Conservation (phyloP, 2,797 vertebrate genomes). For the Oryzias sinensis region DNA sequence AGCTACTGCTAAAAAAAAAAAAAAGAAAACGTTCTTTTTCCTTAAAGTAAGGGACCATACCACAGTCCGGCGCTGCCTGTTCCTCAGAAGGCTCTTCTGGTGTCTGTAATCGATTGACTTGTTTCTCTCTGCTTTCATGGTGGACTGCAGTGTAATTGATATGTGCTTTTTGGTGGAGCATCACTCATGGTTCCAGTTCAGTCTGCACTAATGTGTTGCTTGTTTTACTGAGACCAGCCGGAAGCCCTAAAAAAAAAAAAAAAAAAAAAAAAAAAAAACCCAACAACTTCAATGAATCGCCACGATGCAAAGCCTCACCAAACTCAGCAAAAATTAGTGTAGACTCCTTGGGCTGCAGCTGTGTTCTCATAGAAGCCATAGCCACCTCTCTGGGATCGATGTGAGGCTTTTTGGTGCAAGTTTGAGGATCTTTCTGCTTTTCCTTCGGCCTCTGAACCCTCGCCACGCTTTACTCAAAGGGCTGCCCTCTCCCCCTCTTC, state of each 20-base stretch:
- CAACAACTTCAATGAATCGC: constrained; percentile 1
- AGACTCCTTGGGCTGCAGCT: not conserved
- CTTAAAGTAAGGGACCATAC: too few species aligned
- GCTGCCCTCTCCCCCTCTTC: constrained; percentile 60
- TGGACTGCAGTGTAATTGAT: constrained; percentile 32
- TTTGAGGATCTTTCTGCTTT: constrained; percentile 15
- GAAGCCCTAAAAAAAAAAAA: not conserved
- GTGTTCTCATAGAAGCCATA: constrained; percentile 56
- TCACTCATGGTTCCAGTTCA: constrained; percentile 8
- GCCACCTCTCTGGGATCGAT: constrained; percentile 34
- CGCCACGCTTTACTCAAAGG: constrained; percentile 77
- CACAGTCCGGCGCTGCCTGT: too few species aligned
- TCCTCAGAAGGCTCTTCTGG: too few species aligned
- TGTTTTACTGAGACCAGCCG: constrained; percentile 33
- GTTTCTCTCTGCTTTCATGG: constrained; percentile 13
- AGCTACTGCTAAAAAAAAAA: too few species aligned
- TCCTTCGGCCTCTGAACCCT: constrained; percentile 34
- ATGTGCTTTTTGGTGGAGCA: constrained; percentile 20
- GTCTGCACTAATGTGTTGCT: constrained; percentile 26
- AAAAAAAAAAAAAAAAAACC: not conserved
- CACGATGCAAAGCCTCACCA: constrained; percentile 13
- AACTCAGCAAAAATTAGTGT: constrained; percentile 2
- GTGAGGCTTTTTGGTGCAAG: constrained; percentile 37
- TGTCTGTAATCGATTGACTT: too few species aligned
- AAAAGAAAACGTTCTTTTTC: too few species aligned